Evolutionary conservation across 2,888 invertebrate species (phyloP).

Genomic region (Philereme transversata): DNA sequence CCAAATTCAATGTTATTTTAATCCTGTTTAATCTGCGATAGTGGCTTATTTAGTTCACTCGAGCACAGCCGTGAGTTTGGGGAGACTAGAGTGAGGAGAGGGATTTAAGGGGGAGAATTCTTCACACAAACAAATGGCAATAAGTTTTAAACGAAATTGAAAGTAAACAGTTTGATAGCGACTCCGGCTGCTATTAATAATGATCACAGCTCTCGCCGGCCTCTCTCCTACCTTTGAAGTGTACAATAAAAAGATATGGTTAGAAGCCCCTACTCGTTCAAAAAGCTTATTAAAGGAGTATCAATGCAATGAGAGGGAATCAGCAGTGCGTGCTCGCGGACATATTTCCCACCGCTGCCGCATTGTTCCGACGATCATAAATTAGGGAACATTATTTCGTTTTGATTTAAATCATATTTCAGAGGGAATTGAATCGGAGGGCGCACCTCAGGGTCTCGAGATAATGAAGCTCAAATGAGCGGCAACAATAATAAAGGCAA

Average conservation of each 20-base stretch:
- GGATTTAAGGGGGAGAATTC: constrained; percentile 2
- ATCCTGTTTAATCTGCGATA: constrained; percentile 33
- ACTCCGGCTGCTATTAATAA: constrained; percentile 31
- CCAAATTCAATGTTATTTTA: constrained; percentile 26
- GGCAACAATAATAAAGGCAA: constrained; percentile 31
- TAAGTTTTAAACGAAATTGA: constrained; percentile 61
- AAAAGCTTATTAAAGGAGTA: constrained; percentile 12
- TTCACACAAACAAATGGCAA: constrained; percentile 49
- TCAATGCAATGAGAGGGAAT: constrained; percentile 5
- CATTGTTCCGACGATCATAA: constrained; percentile 15
- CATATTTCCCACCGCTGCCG: constrained; percentile 3
- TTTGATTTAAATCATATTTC: constrained; percentile 26
- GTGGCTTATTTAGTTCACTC: constrained; percentile 31
- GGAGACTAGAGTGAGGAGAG: constrained; percentile 3
- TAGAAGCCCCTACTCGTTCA: neutral
- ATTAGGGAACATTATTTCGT: constrained; percentile 22
- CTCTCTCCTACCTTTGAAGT: constrained; percentile 11
- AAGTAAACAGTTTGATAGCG: constrained; percentile 57
- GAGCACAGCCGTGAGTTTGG: constrained; percentile 16
- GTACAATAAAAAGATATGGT: constrained; percentile 3
- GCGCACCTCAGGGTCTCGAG: constrained; percentile 7
- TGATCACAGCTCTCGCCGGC: constrained; percentile 24
- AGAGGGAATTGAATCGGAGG: constrained; percentile 14
- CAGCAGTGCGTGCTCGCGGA: constrained; percentile 8
- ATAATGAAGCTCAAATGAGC: constrained; percentile 28